Conservation (phyloP, 2,113 vertebrate species). For the Oostethus manadensis region DNA sequence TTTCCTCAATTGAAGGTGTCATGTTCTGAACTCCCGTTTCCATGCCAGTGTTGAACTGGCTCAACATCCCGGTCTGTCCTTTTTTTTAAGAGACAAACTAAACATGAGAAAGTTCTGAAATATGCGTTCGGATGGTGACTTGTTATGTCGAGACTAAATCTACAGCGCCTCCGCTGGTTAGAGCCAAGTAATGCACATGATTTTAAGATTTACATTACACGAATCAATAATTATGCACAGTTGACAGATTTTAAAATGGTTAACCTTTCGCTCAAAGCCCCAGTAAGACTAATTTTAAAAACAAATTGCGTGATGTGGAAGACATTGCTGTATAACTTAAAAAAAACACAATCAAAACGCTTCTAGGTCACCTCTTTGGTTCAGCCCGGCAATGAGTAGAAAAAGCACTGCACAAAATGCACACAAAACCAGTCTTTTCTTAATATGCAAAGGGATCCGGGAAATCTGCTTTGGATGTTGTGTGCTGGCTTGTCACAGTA, state of each 20-base stretch:
- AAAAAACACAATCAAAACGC: constrained; percentile 38
- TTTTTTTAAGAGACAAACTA: too few relatives aligned
- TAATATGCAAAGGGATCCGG: constrained; percentile 33
- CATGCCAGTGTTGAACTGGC: too few relatives aligned
- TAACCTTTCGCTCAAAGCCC: too few relatives aligned
- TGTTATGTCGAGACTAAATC: neutral
- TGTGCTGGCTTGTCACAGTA: constrained; percentile 13
- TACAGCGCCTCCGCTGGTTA: neutral
- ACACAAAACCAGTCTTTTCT: constrained; percentile 51
- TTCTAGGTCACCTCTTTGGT: constrained; percentile 62
- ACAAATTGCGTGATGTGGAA: constrained; percentile 48
- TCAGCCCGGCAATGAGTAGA: constrained; percentile 56
- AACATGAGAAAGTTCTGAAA: too few relatives aligned
- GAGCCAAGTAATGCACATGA: neutral
- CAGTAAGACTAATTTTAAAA: neutral
- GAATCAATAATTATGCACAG: neutral
- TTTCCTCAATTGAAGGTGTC: too few relatives aligned
- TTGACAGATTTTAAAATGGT: neutral
- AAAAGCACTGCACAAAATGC: constrained; percentile 30
- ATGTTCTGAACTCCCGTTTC: neutral
- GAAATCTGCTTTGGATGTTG: constrained; percentile 13
- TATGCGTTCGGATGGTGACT: too few relatives aligned
- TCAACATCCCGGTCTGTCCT: too few relatives aligned
- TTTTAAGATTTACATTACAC: neutral
- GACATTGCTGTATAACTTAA: constrained; percentile 31